Conservation (phyloP, 2,888 invertebrate genomes). For the Ennomos quercinarius region DNA sequence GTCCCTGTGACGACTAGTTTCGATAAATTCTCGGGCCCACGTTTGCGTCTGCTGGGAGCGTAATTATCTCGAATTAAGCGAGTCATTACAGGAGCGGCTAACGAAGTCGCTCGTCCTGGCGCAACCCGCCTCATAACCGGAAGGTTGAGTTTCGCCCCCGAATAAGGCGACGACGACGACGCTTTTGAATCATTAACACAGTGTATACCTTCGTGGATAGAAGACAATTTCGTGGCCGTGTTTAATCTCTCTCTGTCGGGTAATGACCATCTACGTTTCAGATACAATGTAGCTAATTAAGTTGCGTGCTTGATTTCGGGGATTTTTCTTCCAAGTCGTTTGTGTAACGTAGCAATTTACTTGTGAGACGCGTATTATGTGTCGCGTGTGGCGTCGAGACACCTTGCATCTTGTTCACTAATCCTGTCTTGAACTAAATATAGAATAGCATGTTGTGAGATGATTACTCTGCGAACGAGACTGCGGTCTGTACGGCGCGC, state of each 20-base stretch:
- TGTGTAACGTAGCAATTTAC: slow-evolving; percentile 53
- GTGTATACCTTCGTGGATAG: slow-evolving; percentile 58
- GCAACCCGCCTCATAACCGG: slow-evolving; percentile 65
- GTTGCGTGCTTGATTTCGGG: slow-evolving; percentile 49
- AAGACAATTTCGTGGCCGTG: slow-evolving; percentile 61
- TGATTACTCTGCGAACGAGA: slow-evolving; percentile 68
- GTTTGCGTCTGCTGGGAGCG: slow-evolving; percentile 68
- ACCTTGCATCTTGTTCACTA: slow-evolving; percentile 68
- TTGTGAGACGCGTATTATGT: slow-evolving; percentile 53
- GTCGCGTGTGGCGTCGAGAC: slow-evolving; percentile 58
- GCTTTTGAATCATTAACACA: slow-evolving; percentile 66
- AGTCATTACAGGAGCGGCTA: slow-evolving; percentile 75
- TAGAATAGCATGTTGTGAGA: slow-evolving; percentile 67
- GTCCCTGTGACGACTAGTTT: slow-evolving; percentile 52
- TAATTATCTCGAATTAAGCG: slow-evolving; percentile 82
- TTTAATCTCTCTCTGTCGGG: slow-evolving; percentile 59
- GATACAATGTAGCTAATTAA: slow-evolving; percentile 55
- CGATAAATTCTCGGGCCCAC: slow-evolving; percentile 70
- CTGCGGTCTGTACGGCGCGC: slow-evolving; percentile 63
- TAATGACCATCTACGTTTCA: slow-evolving; percentile 58
- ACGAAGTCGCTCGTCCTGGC: slow-evolving; percentile 68
- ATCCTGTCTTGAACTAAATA: slow-evolving; percentile 74
- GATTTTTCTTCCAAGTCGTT: slow-evolving; percentile 54
- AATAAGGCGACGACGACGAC: slow-evolving; percentile 53
- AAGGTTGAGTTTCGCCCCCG: slow-evolving; percentile 76